Evolutionary conservation across 1,140 invertebrate genomes (phyloP).

Genomic region (Aphelinus atriplicis): DNA sequence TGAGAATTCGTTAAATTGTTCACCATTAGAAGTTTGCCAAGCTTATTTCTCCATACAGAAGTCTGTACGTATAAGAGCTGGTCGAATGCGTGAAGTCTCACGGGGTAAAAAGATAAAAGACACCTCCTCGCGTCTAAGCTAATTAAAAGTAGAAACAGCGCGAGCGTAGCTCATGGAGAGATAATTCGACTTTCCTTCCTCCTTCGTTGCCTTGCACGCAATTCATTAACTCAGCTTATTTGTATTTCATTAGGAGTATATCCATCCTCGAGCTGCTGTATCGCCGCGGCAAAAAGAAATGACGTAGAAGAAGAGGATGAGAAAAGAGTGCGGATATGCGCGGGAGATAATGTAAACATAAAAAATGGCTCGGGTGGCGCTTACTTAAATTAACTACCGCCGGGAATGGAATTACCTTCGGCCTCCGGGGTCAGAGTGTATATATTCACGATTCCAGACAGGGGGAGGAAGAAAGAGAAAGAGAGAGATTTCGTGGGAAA

Average conservation of each 20-base stretch:
- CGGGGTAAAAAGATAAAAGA: too few species aligned
- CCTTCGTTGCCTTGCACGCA: background rate
- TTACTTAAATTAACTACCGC: constrained; percentile 21
- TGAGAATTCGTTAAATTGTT: background rate
- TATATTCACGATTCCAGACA: background rate
- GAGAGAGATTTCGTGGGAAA: constrained; percentile 1
- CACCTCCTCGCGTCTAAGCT: background rate
- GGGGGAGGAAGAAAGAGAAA: background rate
- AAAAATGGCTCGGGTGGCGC: constrained; percentile 2
- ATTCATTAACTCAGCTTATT: constrained; percentile 28
- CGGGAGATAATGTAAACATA: constrained; percentile 25
- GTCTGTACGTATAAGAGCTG: too few species aligned
- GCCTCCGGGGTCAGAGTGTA: background rate
- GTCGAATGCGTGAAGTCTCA: too few species aligned
- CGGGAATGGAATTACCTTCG: constrained; percentile 15
- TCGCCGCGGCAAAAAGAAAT: background rate
- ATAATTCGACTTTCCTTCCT: background rate
- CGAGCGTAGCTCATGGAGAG: background rate
- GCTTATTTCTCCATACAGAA: too few species aligned
- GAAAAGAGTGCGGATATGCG: background rate
- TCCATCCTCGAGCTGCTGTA: constrained; percentile 1
- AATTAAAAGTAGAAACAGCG: constrained; percentile 31
- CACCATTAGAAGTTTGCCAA: background rate
- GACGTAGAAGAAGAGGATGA: background rate
- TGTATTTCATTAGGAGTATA: constrained; percentile 26